phyloP scores from a whole-genome alignment of 2,797 vertebrate genomes.

The Myotis vivesi region DNA sequence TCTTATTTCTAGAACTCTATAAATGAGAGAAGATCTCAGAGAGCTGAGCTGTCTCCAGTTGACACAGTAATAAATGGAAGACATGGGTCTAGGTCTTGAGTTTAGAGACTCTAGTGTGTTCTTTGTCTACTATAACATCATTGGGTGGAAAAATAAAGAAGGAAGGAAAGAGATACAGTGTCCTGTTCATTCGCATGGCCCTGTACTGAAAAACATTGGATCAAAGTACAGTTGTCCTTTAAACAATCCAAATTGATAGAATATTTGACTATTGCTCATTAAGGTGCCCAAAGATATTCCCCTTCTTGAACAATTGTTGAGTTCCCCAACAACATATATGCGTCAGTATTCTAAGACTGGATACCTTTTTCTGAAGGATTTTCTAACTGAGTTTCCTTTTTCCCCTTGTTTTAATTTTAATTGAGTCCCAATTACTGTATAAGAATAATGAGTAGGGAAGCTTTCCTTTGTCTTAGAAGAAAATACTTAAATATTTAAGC shows the following conservation, averaged over 20 bases:
- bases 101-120: background rate
- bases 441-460: background rate
- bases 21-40: background rate
- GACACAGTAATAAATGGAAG: background rate
- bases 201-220: background rate
- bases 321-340: background rate
- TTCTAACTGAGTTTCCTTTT: background rate
- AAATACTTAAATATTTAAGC: background rate
- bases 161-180: background rate
- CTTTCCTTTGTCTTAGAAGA: background rate
- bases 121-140: background rate
- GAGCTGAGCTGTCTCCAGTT: background rate
- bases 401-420: background rate
- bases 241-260: background rate
- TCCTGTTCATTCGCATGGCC: background rate
- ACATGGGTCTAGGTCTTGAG: background rate
- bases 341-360: background rate
- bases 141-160: background rate
- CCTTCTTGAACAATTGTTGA: background rate
- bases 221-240: background rate
- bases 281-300: background rate
- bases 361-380: slow-evolving; percentile 26
- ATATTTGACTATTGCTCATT: background rate
- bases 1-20: background rate
- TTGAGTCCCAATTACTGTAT: background rate